Base-by-base conservation (phyloP, 2,113 vertebrate genomes). In the Nerophis ophidion region DNA sequence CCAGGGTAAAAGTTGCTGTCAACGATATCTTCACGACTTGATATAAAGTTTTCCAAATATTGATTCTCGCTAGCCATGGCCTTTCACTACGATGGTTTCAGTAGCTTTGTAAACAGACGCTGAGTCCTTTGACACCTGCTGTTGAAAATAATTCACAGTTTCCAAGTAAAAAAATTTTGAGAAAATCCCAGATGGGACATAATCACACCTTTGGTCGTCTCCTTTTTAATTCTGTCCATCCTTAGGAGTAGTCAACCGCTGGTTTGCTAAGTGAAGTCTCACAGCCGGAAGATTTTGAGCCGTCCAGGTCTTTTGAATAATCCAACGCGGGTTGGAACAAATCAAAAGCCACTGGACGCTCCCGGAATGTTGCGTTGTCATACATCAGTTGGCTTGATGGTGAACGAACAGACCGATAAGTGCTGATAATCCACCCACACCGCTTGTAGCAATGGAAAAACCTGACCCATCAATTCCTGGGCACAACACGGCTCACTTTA, bases 391-490 rank as follows among this genome's bases (percentile, higher is more conserved):
- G n/a, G 48, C 14, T 42, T 44, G 11, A 52, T 26, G 8, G 40
- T 62, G 19, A 36, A 51, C 16, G 50, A 26, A 35, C 34, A 40
- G 52, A 55, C 47, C 40, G 5, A 5, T 10, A 3, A 15, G 36
- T 48, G 52, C 19, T 44, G 48, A 42, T 47, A 8, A 13, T 40
- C 15, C 8, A 7, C 16, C 47, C n/a, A 42, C 50, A 36, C 40
- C 56, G 9, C 33, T 54, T 38, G 65, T 8, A 55, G 38, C 10
- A 33, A 46, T 48, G 34, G 35, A 59, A 42, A 67, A 56, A 26
- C 16, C 2, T 48, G 19, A 57, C 11, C 14, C 8, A 19, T 5
- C 11, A 54, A 0, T 48, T 40, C 10, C 13, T 54, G 51, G 54
- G 46, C 16, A 33, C 7, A 14, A 6, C 12, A n/a, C 9, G 51